A percentile compares a stretch with the other conserved stretches of the same genome.
Evolutionary conservation across 2,113 vertebrate species (phyloP).

Genomic region (Pluvialis apricaria): DNA sequence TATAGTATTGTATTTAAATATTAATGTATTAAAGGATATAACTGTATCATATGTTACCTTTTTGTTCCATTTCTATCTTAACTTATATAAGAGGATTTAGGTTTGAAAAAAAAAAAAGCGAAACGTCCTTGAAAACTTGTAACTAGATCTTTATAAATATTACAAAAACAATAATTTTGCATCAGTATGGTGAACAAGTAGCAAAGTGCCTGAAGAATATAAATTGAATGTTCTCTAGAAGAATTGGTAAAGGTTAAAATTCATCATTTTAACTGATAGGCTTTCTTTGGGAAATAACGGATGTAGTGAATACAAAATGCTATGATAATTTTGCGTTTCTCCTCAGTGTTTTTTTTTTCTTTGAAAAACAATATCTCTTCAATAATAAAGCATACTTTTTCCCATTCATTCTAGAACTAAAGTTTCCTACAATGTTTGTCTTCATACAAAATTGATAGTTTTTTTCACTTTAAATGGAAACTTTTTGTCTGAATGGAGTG

Average conservation of each 20-base stretch:
- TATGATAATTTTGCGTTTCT: constrained; percentile 65
- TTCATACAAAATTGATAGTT: not conserved
- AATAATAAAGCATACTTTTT: constrained; percentile 17
- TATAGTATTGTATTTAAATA: constrained; percentile 56
- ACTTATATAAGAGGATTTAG: constrained; percentile 44
- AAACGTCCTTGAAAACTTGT: constrained; percentile 72
- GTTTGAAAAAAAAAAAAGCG: constrained; percentile 34
- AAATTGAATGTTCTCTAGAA: constrained; percentile 79
- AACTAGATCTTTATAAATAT: constrained; percentile 73
- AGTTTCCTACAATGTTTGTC: not conserved
- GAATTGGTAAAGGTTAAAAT: constrained; percentile 84
- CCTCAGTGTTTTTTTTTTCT: not conserved
- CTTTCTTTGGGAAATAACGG: constrained; percentile 73
- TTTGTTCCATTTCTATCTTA: constrained; percentile 9
- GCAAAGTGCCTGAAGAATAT: constrained; percentile 76
- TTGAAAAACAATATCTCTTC: constrained; percentile 27
- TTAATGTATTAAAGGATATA: constrained; percentile 54
- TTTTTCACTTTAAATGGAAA: not conserved
- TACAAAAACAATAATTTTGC: constrained; percentile 79
- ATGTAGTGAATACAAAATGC: constrained; percentile 73
- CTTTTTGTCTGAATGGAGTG: not conserved
- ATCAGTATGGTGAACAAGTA: constrained; percentile 76
- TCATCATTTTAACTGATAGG: constrained; percentile 84
- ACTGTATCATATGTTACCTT: constrained; percentile 20
- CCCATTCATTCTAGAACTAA: constrained; percentile 17